Evolutionary conservation across 2,888 invertebrate species (phyloP).

Genomic region (Morinoia aosen): DNA sequence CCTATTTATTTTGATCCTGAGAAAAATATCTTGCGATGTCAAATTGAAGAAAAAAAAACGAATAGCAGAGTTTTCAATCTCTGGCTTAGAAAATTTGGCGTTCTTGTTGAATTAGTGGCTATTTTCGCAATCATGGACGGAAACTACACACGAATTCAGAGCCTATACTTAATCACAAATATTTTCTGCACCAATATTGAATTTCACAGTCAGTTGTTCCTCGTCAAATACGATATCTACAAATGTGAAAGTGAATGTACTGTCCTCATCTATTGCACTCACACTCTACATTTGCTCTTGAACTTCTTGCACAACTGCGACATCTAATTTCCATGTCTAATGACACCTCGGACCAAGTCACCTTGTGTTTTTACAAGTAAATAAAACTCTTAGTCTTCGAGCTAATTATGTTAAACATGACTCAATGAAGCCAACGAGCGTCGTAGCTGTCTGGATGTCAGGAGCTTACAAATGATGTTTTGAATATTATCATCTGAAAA

Average conservation of each 20-base stretch:
- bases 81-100: background rate
- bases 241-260: background rate
- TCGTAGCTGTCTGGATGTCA: background rate
- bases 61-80: background rate
- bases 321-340: conserved; percentile 29
- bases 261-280: background rate
- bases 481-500: background rate
- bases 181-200: background rate
- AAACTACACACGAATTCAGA: background rate
- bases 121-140: background rate
- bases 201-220: background rate
- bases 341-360: background rate
- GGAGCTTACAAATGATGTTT: background rate
- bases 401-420: background rate
- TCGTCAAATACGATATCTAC: background rate
- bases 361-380: background rate
- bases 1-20: background rate
- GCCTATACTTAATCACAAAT: background rate
- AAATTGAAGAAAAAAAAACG: background rate
- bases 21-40: background rate
- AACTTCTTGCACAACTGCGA: background rate
- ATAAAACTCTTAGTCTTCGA: background rate
- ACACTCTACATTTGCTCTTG: background rate
- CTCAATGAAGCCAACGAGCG: background rate
- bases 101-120: background rate